These are phyloP conservation scores for Muscicapa adusta DNA, from an alignment of 2,113 vertebrate genomes.

Conservation along the genomic window DNA sequence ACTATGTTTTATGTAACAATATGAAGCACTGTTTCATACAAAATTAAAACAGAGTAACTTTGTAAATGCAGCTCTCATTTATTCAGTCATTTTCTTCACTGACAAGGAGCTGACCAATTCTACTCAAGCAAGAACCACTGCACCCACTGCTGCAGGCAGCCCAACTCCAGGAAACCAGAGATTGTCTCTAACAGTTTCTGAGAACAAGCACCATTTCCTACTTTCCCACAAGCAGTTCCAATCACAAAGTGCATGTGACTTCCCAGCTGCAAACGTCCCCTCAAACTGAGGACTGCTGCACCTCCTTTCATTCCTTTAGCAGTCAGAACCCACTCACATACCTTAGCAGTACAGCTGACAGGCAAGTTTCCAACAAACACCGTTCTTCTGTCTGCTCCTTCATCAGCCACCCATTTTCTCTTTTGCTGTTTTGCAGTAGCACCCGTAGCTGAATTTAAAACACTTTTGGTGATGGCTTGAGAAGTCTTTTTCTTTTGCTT, in stretches of 20 bases:
- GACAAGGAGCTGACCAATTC: neutral
- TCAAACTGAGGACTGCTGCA: neutral
- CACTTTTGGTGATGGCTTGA: neutral
- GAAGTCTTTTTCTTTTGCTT: constrained; percentile 58
- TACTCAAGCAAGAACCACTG: neutral
- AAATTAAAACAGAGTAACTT: neutral
- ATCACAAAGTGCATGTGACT: neutral
- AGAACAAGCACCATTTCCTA: neutral
- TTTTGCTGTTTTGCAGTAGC: neutral
- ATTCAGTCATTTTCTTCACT: neutral
- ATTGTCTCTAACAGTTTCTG: neutral
- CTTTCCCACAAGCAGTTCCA: neutral
- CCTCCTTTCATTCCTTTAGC: neutral
- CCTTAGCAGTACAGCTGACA: constrained; percentile 80
- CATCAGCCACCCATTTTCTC: constrained; percentile 45
- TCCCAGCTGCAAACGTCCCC: neutral
- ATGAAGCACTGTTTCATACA: neutral
- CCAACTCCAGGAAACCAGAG: neutral
- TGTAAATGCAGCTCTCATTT: neutral
- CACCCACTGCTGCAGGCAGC: neutral
- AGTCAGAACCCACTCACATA: constrained; percentile 5
- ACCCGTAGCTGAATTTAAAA: neutral
- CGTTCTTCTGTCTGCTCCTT: constrained; percentile 76
- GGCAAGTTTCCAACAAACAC: constrained; percentile 95
- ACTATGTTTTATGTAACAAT: neutral